Percentiles rank a stretch among this genome's conserved stretches.
These are phyloP conservation scores for Enhydra lutris DNA, from an alignment of 2,113 vertebrate genomes.

Conservation along the genomic window DNA sequence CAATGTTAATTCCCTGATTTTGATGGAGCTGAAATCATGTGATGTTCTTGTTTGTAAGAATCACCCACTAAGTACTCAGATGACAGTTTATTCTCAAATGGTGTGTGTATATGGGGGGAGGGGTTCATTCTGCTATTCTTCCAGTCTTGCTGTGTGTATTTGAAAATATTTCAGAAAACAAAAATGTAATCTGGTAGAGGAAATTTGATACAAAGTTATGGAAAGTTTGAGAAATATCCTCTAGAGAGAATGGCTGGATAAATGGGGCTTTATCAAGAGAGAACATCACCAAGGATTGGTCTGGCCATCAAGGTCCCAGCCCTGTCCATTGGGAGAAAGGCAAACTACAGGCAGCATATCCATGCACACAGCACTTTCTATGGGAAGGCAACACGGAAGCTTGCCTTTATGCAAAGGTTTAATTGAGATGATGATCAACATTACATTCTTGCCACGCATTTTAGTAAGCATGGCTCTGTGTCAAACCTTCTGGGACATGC, in stretches of 20 bases:
- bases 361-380: neutral
- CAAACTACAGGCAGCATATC: neutral
- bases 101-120: neutral
- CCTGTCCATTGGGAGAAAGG: neutral
- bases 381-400: neutral
- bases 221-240: neutral
- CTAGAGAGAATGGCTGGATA: neutral
- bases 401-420: neutral
- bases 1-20: neutral
- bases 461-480: neutral
- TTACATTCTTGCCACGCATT: neutral
- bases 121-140: neutral
- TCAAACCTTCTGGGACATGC: neutral
- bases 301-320: neutral
- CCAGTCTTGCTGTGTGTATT: neutral
- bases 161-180: constrained; percentile 12
- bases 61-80: neutral
- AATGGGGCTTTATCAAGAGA: neutral
- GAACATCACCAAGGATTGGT: neutral
- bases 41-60: neutral
- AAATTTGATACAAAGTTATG: neutral
- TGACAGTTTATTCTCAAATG: neutral
- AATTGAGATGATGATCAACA: neutral
- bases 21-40: neutral
- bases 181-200: neutral